Base-by-base conservation (phyloP, 2,113 vertebrate genomes). In the Steatornis caripensis region DNA sequence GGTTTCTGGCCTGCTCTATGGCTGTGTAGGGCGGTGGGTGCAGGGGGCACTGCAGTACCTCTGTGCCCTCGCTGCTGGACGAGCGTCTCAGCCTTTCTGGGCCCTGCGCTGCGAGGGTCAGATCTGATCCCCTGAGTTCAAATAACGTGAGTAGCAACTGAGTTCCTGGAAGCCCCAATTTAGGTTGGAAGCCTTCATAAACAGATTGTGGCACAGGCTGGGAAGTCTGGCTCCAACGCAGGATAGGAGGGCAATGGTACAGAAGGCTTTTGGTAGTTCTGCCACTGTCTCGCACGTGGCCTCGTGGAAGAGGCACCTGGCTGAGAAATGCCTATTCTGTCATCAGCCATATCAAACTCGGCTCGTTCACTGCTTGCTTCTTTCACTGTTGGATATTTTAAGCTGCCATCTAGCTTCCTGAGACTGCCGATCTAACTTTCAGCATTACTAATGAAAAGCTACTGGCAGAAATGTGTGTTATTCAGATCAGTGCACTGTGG, bases 211-310 rank as follows among this genome's bases (percentile, higher is more conserved):
- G 85, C 5, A 23, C 39, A 15, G 71, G 30, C 4, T 2, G 20
- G 58, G n/a, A 84, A n/a, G n/a, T n/a, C n/a, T n/a, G n/a, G n/a
- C n/a, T n/a, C n/a, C n/a, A n/a, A n/a, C 5, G 26, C 39, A 15
- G 71, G 30, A 4, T 2, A 23, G 58, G n/a, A 84, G 72, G 19
- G 60, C 30, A 54, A 4, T 15, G 32, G 11, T 27, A 4, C 22
- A 5, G 46, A 41, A 48, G 37, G 4, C 11, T 69, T 60, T 29
- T 46, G 55, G 55, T 57, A 12, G 23, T 24, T 87, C 5, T 53
- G n/a, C 18, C 15, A 1, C 27, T 5, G 1, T 43, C 37, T 39
- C 18, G 0, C 46, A 7, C 3, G 0, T 48, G 74, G 26, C 18
- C 37, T 48, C 1, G n/a, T 12, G 46, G 23, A 84, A 39, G 43